Evolutionary conservation across 2,888 invertebrate genomes (phyloP), one percentile per base, ranked within the genome.

Genomic region (Patella depressa): DNA sequence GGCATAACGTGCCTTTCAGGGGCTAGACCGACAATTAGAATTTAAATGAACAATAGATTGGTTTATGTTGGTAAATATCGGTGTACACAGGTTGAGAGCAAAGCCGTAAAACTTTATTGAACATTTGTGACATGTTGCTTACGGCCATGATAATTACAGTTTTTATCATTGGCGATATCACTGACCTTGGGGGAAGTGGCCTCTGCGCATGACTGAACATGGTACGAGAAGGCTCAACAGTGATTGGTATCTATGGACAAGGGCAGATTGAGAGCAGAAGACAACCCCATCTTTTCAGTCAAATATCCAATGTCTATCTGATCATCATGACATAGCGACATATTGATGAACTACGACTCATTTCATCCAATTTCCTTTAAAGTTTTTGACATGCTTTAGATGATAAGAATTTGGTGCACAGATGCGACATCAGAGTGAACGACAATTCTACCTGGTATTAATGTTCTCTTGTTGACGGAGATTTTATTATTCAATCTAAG

Each of bases 191-290:
- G 65, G 65, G 65, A 65, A 65, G 24, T 65, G 65, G 19, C 19
- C 65, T 19, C n/a, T 65, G 65, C 65, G 65, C 65, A 65, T 65
- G 65, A 65, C 65, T 65, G 19, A 65, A 12, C 65, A 65, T 65
- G 65, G 65, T 65, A 65, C 65, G 65, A 24, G 19, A 24, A 65
- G 14, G 24, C 65, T 24, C 24, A 24, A 24, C 19, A 9, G 24
- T 14, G 65, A 65, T 65, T 65, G 24, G 65, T 65, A 65, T 65
- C 65, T 65, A 24, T 24, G 65, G 19, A 65, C 24, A 12, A 65
- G 65, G 24, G 24, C 19, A 65, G 65, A 24, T 19, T 65, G 19
- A 65, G 65, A 65, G 24, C 19, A 65, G 65, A 24, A 65, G 65
- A 19, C 65, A 65, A 24, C 65, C 24, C 24, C 24, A 24, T 65